Base-by-base conservation (phyloP, 1,140 invertebrate genomes). In the Drosophila pseudoananassae region DNA sequence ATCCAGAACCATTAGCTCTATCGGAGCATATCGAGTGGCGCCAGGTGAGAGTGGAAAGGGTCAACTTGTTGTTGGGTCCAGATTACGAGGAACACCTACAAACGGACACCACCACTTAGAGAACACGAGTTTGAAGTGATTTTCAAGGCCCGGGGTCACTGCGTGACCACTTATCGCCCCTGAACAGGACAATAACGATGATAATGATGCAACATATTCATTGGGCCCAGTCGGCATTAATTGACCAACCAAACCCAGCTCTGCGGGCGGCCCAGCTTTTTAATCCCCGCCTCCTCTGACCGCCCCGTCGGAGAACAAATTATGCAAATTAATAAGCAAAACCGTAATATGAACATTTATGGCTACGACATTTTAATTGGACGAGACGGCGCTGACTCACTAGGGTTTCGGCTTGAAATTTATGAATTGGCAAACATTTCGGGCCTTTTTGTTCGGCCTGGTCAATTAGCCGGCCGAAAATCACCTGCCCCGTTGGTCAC, bases 191-290 rank as follows among this genome's bases (percentile, higher is more conserved):
- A 87, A 88, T 85, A 78, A 88, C 61, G 36, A 64, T 78, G 82
- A 85, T 85, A 84, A 85, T 85, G 82, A 77, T 71, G 82, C 73
- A 76, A 85, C 82, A 75, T 65, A 87, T 87, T 77, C 77, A 85
- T 85, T 69, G 66, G 65, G 27, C 46, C 38, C 45, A 57, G n/a
- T 47, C 58, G 20, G 33, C 81, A 77, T 85, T 85, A 85, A 85
- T 84, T 83, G 75, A 65, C 59, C 75, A 29, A 8, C 9, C 9
- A 56, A 56, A 47, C 52, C 53, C 40, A 40, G 27, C 76, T 20
- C 81, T 4, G 70, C 83, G 82, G 78, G 78, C 59, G 82, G 78
- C 82, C 63, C 14, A 31, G n/a, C 40, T 43, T 43, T 43, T 47
- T 27, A 27, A 7, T 27, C 10, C 4, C 33, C 3, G 6, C 38